Evolutionary conservation across 2,113 vertebrate genomes (phyloP).

Genomic region (Balaeniceps rex): DNA sequence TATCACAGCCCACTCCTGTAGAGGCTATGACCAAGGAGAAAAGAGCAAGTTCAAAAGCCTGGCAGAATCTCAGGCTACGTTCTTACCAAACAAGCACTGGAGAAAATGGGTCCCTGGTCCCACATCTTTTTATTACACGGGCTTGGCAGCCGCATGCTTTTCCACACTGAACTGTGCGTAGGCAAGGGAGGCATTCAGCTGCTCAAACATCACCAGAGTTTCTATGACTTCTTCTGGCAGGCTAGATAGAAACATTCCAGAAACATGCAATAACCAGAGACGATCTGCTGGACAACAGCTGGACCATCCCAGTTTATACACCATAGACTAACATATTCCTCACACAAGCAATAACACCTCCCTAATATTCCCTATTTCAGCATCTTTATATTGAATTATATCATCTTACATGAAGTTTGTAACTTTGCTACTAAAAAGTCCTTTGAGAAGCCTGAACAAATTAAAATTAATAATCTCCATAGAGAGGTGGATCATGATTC

Average conservation of each 20-base stretch:
- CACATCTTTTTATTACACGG: neutral
- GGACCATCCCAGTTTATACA: neutral
- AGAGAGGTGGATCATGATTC: neutral
- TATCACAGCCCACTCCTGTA: neutral
- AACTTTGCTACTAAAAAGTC: neutral
- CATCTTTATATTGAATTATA: neutral
- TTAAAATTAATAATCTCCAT: neutral
- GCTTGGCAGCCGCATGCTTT: neutral
- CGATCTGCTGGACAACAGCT: neutral
- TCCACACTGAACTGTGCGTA: neutral
- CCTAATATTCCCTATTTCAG: neutral
- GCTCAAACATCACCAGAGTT: neutral
- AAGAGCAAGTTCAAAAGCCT: neutral
- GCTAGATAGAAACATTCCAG: neutral
- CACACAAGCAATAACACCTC: neutral
- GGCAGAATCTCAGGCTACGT: neutral
- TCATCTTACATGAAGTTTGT: neutral
- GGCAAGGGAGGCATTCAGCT: neutral
- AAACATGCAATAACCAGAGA: neutral
- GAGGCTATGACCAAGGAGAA: neutral
- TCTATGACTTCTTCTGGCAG: neutral
- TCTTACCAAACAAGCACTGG: neutral
- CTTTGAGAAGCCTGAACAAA: neutral
- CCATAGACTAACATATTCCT: neutral
- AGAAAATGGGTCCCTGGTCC: neutral